Percentiles rank a stretch among this genome's conserved stretches.
These are phyloP conservation scores for Pelodiscus sinensis DNA, from an alignment of 2,113 vertebrate genomes.

Conservation along the genomic window DNA sequence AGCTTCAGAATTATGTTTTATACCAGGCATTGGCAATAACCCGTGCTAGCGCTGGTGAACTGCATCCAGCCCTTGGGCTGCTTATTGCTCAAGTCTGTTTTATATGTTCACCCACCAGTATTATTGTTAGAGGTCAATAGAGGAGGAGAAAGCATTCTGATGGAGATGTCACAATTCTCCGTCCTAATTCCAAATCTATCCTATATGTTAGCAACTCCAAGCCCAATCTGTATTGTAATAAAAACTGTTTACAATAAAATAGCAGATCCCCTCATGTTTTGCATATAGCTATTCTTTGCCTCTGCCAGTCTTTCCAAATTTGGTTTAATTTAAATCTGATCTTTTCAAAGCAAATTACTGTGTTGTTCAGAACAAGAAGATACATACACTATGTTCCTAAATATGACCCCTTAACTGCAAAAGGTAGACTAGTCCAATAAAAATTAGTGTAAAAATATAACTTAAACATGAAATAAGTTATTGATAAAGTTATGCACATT, in stretches of 20 bases:
- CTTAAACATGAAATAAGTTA: neutral
- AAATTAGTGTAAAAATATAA: neutral
- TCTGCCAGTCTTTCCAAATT: neutral
- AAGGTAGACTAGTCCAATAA: neutral
- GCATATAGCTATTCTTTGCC: neutral
- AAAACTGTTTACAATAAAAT: neutral
- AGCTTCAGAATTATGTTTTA: neutral
- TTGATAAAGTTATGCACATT: neutral
- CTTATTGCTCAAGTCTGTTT: neutral
- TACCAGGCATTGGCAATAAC: too few relatives aligned
- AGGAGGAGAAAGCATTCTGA: neutral
- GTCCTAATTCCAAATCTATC: neutral
- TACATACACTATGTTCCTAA: neutral
- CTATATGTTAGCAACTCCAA: neutral
- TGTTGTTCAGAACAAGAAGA: neutral
- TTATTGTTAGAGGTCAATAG: neutral
- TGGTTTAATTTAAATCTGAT: constrained; percentile 18
- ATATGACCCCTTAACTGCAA: neutral
- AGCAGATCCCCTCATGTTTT: neutral
- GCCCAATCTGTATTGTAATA: neutral
- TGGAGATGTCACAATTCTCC: neutral
- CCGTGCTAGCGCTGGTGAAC: too few relatives aligned
- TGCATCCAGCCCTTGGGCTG: too few relatives aligned
- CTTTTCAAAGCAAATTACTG: neutral
- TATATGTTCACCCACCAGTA: neutral